Evolutionary conservation across 2,113 vertebrate species (phyloP), one percentile per base, ranked within the genome.

Genomic region (Ictalurus punctatus): DNA sequence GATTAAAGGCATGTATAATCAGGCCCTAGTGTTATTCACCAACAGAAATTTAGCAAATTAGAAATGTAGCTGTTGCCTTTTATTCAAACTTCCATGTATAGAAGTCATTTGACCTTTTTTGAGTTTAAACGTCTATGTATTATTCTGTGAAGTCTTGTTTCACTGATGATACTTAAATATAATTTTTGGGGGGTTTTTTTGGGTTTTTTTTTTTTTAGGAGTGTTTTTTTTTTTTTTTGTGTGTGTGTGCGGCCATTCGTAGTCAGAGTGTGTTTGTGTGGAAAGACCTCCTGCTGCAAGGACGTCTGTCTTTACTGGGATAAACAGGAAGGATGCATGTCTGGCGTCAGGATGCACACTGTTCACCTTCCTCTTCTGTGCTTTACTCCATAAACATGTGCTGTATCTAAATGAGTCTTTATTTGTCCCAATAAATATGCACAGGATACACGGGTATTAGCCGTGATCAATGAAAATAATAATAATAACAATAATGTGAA

Each of bases 301-400:
- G 71, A 84, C 82, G 67, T 89, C 67, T 82, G 76, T 65, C 81
- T 74, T 37, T 48, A 71, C 71, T 37, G 48, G 37, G 78, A 86
- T 83, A 91, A 92, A 91, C 89, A 85, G 90, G 89, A 89, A 89
- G 83, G 90, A 92, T 88, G 79, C 37, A 25, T 71, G 37, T 65
- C 78, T 37, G 58, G 83, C 40, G 54, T 58, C 73, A 37, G 59
- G 73, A 84, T 59, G 30, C 52, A 17, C 74, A n/a, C 76, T 61
- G 63, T 69, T 83, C 87, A 61, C 37, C 74, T 88, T 56, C 52
- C 67, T 59, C 25, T 83, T 6, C 17, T 58, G 65, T 34, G 4
- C 48, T 80, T 44, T 80, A 87, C 48, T 73, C 58, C 7, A 14
- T 83, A 83, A 63, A 83, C 81, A 83, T 63, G 58, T 27, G 59